Base-by-base conservation (phyloP, 1,140 invertebrate species). In the Atta texana region DNA sequence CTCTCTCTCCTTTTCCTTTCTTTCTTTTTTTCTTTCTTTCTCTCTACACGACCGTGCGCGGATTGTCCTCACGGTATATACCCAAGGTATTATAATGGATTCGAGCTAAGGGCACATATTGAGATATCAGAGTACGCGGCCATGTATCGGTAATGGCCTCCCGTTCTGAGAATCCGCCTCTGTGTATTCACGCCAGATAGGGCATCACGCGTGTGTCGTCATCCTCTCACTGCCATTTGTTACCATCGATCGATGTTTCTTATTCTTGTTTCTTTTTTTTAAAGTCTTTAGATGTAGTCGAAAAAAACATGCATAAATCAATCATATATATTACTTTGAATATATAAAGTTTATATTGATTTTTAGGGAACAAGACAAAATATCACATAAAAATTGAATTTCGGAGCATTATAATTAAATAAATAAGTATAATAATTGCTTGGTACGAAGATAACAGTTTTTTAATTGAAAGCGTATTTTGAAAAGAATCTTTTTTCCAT, bases 41-140 rank as follows among this genome's bases (percentile, higher is more conserved):
- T 16, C 39, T 49, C 2, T 51, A 69, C 39, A 69, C 21, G 39
- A 87, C 87, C 89, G 86, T 64, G 80, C 69, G 80, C 89, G 87
- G 87, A 90, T 90, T 90, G 86, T 88, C 80, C 89, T 86, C 87
- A 75, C 81, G 82, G 85, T 82, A 59, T 85, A 34, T 6, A 85
- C 89, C 87, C 88, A 24, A 49, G 89, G 91, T 92, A 94, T 94
- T 94, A 93, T 95, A 95, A 95, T 95, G 94, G 94, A 95, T 95
- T 95, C 94, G 93, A 95, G 93, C 93, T 94, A 95, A 95, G 92
- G 92, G 93, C 94, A 94, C 92, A 92, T 94, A 95, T 95, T 95
- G 93, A 95, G 94, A 95, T 95, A 95, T 95, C 94, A 95, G 39
- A 44, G 94, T 94, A 94, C 94, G 93, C 94, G 92, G 88, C 89